Evolutionary conservation across 2,113 vertebrate genomes (phyloP).

Genomic region (Sorex fumeus): DNA sequence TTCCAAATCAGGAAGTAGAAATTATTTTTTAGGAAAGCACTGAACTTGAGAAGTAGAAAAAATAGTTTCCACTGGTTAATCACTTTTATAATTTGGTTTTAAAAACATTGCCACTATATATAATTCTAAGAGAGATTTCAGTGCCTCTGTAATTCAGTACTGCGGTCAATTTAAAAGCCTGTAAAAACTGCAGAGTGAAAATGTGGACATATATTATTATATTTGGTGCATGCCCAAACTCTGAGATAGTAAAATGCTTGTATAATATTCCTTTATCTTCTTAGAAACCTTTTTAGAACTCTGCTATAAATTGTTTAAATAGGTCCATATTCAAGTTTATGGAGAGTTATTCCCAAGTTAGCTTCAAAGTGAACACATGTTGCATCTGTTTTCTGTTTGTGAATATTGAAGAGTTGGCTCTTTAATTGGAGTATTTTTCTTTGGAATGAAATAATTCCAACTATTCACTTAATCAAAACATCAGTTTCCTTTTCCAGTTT

Average conservation of each 20-base stretch:
- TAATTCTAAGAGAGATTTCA: constrained; percentile 65
- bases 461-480: constrained; percentile 84
- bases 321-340: constrained; percentile 60
- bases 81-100: constrained; percentile 72
- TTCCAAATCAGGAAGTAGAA: constrained; percentile 76
- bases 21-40: constrained; percentile 60
- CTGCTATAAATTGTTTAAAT: constrained; percentile 80
- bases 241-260: constrained; percentile 62
- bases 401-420: constrained; percentile 78
- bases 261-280: constrained; percentile 67
- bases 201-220: constrained; percentile 43
- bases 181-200: constrained; percentile 61
- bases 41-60: constrained; percentile 58
- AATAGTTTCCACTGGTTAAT: constrained; percentile 62
- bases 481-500: constrained; percentile 80
- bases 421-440: constrained; percentile 83
- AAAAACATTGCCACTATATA: constrained; percentile 68
- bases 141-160: constrained; percentile 67
- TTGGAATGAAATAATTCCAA: constrained; percentile 83
- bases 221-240: constrained; percentile 47
- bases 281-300: constrained; percentile 54
- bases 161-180: constrained; percentile 71
- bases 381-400: constrained; percentile 83
- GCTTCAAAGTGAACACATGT: constrained; percentile 74
- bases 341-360: constrained; percentile 71